Conservation (phyloP, 2,797 vertebrate species). For the Nannoperca obscura region DNA sequence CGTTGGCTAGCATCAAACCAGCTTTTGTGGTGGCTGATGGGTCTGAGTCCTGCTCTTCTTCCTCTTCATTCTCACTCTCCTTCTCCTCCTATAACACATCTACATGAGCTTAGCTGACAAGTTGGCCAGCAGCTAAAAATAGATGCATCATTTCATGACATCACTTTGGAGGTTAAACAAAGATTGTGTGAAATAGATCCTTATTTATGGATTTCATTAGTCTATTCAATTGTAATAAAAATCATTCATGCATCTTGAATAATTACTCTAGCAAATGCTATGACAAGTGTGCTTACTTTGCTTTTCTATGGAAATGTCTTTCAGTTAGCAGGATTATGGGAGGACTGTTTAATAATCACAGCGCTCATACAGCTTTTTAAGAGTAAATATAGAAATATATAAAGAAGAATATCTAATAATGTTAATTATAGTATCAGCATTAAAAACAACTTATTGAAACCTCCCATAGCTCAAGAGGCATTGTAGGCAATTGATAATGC, state of each 20-base stretch:
- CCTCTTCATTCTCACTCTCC: conserved; percentile 92
- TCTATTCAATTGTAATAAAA: not conserved
- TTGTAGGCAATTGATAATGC: not conserved
- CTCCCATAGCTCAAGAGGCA: not conserved
- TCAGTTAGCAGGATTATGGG: not conserved
- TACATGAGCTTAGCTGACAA: conserved; percentile 65
- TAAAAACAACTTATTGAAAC: not conserved
- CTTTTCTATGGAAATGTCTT: not conserved
- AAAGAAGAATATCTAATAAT: no score
- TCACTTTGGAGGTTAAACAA: not conserved
- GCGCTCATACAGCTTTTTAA: no score
- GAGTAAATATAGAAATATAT: no score
- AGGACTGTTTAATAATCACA: not conserved
- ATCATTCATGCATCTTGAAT: not conserved
- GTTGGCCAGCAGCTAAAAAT: conserved; percentile 32
- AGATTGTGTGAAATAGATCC: not conserved
- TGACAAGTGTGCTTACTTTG: not conserved
- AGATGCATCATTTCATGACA: not conserved
- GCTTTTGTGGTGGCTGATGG: conserved; percentile 68
- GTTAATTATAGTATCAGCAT: not conserved
- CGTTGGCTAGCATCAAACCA: conserved; percentile 31
- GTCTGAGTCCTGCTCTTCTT: conserved; percentile 83
- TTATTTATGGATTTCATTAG: conserved; percentile 5
- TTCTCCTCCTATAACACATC: conserved; percentile 91
- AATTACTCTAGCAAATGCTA: not conserved